These are phyloP conservation scores for Saccostrea glomerata DNA, from an alignment of 1,140 invertebrate genomes.

Conservation along the genomic window DNA sequence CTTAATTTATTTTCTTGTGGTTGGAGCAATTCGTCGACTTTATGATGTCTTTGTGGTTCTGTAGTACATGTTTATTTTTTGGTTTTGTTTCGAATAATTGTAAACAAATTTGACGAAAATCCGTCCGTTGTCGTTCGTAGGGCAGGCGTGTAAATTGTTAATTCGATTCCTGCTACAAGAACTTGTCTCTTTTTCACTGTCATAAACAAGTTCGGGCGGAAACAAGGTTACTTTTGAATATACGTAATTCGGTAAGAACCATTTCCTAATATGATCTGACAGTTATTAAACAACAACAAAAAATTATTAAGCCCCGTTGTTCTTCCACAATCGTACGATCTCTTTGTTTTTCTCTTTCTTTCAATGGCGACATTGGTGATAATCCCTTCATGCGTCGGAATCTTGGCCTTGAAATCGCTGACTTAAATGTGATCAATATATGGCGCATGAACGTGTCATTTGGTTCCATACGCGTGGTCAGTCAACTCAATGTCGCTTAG, in stretches of 20 bases:
- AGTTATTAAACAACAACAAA: neutral
- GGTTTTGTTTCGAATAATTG: neutral
- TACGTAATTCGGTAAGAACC: neutral
- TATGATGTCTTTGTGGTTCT: neutral
- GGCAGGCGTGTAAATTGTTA: neutral
- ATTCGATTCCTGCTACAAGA: neutral
- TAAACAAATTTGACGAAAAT: neutral
- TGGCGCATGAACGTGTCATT: neutral
- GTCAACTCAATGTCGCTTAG: neutral
- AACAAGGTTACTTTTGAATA: neutral
- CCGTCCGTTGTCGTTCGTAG: neutral
- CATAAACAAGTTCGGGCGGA: neutral
- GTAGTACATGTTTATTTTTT: neutral
- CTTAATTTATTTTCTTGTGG: neutral
- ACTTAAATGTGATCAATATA: neutral
- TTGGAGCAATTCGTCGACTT: neutral
- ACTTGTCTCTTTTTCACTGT: neutral
- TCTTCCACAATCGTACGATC: no score
- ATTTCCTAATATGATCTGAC: neutral
- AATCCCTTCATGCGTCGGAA: neutral
- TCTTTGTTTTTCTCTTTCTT: neutral
- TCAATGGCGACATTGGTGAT: neutral
- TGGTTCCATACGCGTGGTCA: neutral
- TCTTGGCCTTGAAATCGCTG: neutral
- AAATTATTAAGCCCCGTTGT: no score